Conservation (phyloP, 2,888 invertebrate species). For the Dione juno region DNA sequence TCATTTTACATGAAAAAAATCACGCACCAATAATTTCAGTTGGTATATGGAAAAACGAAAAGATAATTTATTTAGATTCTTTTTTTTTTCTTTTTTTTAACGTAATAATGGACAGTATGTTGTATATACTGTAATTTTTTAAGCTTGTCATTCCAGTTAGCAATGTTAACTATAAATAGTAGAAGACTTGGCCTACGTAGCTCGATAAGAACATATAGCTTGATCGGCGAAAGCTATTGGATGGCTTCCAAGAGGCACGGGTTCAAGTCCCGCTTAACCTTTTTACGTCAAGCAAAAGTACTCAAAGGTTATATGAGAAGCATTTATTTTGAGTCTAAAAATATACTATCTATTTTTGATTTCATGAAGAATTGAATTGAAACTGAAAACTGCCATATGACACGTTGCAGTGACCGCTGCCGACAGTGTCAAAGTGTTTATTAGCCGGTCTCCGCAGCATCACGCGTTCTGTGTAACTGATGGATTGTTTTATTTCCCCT, state of each 20-base stretch:
- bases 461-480: background rate
- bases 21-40: background rate
- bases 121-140: no score
- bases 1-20: background rate
- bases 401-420: constrained; percentile 9
- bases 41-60: background rate
- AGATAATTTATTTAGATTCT: background rate
- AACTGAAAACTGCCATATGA: constrained; percentile 3
- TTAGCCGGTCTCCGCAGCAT: background rate
- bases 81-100: background rate
- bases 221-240: no score
- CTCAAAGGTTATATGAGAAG: no score
- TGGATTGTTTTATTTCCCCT: constrained; percentile 5
- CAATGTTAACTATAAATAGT: no score
- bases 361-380: background rate
- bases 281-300: no score
- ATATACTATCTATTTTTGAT: background rate
- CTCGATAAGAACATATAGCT: no score
- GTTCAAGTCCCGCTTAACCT: no score
- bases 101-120: no score
- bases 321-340: background rate
- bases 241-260: no score
- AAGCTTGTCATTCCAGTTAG: no score
- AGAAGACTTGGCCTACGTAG: no score
- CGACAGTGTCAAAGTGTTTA: constrained; percentile 1